Evolutionary conservation across 1,140 invertebrate species (phyloP).

Genomic region (Dendroctonus valens): DNA sequence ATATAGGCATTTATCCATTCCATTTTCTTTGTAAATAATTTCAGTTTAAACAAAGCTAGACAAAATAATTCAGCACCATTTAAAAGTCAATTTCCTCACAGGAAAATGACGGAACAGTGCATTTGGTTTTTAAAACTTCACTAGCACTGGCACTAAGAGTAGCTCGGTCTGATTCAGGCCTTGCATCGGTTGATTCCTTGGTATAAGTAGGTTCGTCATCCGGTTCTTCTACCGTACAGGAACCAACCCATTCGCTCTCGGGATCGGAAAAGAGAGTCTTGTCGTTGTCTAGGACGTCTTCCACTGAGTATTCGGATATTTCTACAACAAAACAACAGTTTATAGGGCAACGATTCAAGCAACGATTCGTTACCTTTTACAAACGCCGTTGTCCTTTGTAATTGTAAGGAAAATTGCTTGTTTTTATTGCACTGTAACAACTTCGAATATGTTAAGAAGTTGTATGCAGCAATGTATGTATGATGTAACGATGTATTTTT

Average conservation of each 20-base stretch:
- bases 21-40: conserved; percentile 3
- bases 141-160: not conserved
- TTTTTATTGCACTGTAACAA: too few relatives aligned
- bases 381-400: too few relatives aligned
- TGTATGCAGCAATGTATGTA: too few relatives aligned
- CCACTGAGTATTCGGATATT: conserved; percentile 52
- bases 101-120: conserved; percentile 18
- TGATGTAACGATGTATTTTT: too few relatives aligned
- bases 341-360: too few relatives aligned
- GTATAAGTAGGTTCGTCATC: conserved; percentile 25
- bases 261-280: conserved; percentile 59
- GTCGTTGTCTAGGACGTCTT: conserved; percentile 51
- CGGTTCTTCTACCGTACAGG: conserved; percentile 47
- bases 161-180: conserved; percentile 40
- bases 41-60: not conserved
- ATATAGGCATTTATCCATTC: conserved; percentile 9
- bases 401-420: too few relatives aligned
- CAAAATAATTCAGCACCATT: not conserved
- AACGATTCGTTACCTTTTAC: too few relatives aligned
- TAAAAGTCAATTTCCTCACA: conserved; percentile 33
- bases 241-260: conserved; percentile 59
- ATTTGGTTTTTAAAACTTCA: conserved; percentile 12
- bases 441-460: too few relatives aligned
- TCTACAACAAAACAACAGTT: too few relatives aligned
- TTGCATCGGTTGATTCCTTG: conserved; percentile 20